Conservation (phyloP, 2,113 vertebrate genomes). For the Vidua macroura region DNA sequence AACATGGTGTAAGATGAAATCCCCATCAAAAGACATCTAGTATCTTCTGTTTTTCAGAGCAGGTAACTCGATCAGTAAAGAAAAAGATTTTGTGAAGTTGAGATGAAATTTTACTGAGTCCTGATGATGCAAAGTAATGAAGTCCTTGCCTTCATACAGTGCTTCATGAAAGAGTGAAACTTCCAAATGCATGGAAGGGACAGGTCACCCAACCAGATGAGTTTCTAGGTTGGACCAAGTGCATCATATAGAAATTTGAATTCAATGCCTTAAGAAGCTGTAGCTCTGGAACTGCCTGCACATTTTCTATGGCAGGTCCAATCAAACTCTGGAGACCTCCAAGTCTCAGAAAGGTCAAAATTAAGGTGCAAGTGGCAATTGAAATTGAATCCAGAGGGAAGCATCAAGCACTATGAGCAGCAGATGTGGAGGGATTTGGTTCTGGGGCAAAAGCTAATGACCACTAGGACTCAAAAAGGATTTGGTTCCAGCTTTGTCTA, state of each 20-base stretch:
- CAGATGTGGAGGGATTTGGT: background rate
- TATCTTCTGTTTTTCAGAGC: background rate
- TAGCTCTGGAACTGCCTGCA: background rate
- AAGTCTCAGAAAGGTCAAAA: background rate
- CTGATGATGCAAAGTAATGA: background rate
- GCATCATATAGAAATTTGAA: background rate
- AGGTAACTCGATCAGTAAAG: background rate
- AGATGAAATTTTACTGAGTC: background rate
- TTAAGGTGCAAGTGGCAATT: background rate
- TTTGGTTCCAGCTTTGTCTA: background rate
- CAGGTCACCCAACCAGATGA: background rate
- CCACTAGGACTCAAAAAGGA: background rate
- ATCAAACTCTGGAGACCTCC: background rate
- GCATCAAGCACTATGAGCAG: background rate
- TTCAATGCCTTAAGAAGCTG: background rate
- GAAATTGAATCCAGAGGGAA: background rate
- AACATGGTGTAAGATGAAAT: constrained; percentile 26
- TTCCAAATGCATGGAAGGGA: fast-evolving
- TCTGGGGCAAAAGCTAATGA: background rate
- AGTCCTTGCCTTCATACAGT: background rate
- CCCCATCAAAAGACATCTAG: constrained; percentile 5
- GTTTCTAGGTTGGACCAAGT: background rate
- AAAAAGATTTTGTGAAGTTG: background rate
- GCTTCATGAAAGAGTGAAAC: background rate
- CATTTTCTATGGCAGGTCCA: background rate